These are phyloP conservation scores for Melanerpes formicivorus DNA, from an alignment of 2,113 vertebrate genomes.

Conservation along the genomic window DNA sequence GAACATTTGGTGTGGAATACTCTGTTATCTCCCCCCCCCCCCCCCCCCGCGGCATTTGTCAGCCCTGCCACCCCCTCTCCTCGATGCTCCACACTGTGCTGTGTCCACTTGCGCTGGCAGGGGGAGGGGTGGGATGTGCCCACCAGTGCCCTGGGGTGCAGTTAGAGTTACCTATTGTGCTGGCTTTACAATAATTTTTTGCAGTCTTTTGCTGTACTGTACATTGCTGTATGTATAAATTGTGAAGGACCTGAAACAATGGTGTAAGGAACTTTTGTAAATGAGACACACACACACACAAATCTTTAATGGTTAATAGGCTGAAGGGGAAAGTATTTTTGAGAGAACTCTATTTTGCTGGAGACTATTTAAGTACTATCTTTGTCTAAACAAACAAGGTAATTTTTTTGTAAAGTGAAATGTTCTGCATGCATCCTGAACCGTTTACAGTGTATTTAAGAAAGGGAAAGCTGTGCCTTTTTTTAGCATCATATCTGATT, in stretches of 20 bases:
- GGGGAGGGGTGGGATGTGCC: constrained; percentile 79
- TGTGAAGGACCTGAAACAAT: constrained; percentile 85
- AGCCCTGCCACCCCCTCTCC: constrained; percentile 67
- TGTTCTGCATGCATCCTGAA: constrained; percentile 99
- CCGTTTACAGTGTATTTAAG: constrained; percentile 99
- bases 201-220: constrained; percentile 87
- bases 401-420: constrained; percentile 99
- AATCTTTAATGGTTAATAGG: constrained; percentile 93
- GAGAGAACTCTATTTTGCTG: constrained; percentile 99
- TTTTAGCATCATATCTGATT: constrained; percentile 97
- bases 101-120: constrained; percentile 82
- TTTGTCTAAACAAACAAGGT: constrained; percentile 97
- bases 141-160: constrained; percentile 82
- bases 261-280: constrained; percentile 87
- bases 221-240: constrained; percentile 89
- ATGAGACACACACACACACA: constrained; percentile 72
- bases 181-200: constrained; percentile 88
- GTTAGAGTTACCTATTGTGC: constrained; percentile 86
- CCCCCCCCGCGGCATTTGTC: constrained; percentile 66
- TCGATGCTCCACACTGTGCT: constrained; percentile 70
- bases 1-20: constrained; percentile 77
- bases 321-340: constrained; percentile 99
- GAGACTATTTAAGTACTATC: constrained; percentile 99
- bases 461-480: constrained; percentile 99
- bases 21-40: constrained; percentile 73